phyloP scores from a whole-genome alignment of 2,113 vertebrate genomes.

The Archilochus colubris region DNA sequence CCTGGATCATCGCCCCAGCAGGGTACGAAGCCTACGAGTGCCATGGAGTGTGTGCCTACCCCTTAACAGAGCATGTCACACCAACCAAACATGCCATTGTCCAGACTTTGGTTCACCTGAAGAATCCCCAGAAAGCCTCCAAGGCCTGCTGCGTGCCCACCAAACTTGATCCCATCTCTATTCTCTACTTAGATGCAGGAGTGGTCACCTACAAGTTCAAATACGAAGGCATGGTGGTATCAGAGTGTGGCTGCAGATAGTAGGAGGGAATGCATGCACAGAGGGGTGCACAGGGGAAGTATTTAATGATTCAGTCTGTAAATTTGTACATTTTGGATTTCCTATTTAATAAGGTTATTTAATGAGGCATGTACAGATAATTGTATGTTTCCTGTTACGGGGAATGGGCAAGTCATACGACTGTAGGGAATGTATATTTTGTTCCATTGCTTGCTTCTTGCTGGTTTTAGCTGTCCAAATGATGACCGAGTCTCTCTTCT shows the following conservation, averaged over 20 bases:
- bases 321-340: conserved; percentile 84
- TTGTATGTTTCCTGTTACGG: conserved; percentile 52
- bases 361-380: conserved; percentile 80
- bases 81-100: conserved; percentile 96
- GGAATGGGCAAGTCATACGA: conserved; percentile 20
- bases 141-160: conserved; percentile 96
- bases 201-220: conserved; percentile 99
- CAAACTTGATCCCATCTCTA: conserved; percentile 94
- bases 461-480: background rate
- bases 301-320: conserved; percentile 81
- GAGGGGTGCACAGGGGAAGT: conserved; percentile 22
- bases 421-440: conserved; percentile 65
- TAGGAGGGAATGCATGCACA: background rate
- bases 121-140: conserved; percentile 90
- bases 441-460: conserved; percentile 41
- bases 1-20: conserved; percentile 92
- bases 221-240: conserved; percentile 96
- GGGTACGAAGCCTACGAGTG: conserved; percentile 96
- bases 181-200: conserved; percentile 94
- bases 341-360: conserved; percentile 84
- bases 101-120: conserved; percentile 91
- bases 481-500: background rate
- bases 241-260: conserved; percentile 99
- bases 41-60: conserved; percentile 88
- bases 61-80: conserved; percentile 91